A percentile compares a stretch with the other conserved stretches of the same genome.
Conservation (phyloP, 2,113 vertebrate genomes). For the Passer montanus region DNA sequence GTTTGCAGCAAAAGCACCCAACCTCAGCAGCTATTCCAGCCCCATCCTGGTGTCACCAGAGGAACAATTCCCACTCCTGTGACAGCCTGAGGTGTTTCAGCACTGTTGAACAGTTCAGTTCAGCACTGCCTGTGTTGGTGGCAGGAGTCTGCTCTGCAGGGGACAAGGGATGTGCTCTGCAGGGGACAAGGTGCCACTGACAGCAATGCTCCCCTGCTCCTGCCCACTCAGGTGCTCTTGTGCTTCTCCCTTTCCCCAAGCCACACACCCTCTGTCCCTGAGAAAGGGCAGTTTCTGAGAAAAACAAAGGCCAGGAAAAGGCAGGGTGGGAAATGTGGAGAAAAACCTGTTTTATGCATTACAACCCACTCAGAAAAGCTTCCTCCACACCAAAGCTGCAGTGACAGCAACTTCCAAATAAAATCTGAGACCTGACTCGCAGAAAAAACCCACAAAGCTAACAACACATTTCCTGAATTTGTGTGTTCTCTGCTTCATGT, state of each 20-base stretch:
- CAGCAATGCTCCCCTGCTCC: background rate
- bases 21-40: background rate
- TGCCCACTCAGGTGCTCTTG: background rate
- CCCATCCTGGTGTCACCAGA: background rate
- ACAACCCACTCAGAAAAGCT: background rate
- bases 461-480: background rate
- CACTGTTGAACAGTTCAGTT: background rate
- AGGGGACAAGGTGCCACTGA: background rate
- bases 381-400: background rate
- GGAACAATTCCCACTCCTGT: background rate
- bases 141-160: too few relatives aligned
- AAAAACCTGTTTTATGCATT: background rate
- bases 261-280: background rate
- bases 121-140: fast-evolving
- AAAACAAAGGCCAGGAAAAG: background rate
- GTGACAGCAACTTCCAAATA: background rate
- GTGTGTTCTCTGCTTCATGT: background rate
- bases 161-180: background rate
- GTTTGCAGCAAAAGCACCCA: background rate
- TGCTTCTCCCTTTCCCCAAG: background rate
- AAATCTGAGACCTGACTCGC: background rate
- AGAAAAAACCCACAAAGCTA: background rate
- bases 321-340: background rate
- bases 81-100: background rate
- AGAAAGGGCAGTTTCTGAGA: background rate